Evolutionary conservation across 2,113 vertebrate genomes (phyloP), one percentile per base, ranked within the genome.

Genomic region (Nesogale talazaci): DNA sequence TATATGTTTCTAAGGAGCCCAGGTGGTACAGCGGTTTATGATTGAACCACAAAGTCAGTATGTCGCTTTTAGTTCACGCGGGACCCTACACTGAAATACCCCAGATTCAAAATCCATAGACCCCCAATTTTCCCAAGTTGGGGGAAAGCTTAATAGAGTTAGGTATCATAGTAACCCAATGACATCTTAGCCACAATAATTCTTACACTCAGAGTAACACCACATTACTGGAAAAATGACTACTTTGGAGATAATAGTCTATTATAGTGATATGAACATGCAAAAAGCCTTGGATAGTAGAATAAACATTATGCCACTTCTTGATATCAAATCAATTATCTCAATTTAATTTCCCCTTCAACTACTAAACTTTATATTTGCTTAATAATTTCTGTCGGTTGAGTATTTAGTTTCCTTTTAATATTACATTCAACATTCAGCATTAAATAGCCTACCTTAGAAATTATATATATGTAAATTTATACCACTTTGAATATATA

Each of bases 401-500:
- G 25, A 78, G 15, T 65, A 86, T 75, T 9, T 16, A 59, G 16
- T 70, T 90, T 82, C 31, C 46, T 81, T 8, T n/a, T 83, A 46
- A 19, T 61, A 77, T 88, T 6, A 57, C 76, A 85, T 23, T 81
- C 38, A 76, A 46, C 6, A 67, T 61, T 77, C 22, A 52, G 27
- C 34, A 88, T 72, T 40, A 85, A 81, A 88, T 77, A 79, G 14
- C 29, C 19, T 87, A 19, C 23, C 16, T 88, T 85, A 85, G 2
- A 3, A 12, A 65, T 16, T 23, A 17, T 80, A 40, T 34, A 75
- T n/a, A 67, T n/a, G n/a, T n/a, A n/a, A n/a, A n/a, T n/a, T n/a
- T n/a, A n/a, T n/a, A 46, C 34, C 7, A 59, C 36, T 65, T 89
- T 42, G 89, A 93, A 89, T 61, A 52, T 59, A 79, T 91, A 3